phyloP scores from a whole-genome alignment of 2,113 vertebrate genomes.

The Caracal caracal region DNA sequence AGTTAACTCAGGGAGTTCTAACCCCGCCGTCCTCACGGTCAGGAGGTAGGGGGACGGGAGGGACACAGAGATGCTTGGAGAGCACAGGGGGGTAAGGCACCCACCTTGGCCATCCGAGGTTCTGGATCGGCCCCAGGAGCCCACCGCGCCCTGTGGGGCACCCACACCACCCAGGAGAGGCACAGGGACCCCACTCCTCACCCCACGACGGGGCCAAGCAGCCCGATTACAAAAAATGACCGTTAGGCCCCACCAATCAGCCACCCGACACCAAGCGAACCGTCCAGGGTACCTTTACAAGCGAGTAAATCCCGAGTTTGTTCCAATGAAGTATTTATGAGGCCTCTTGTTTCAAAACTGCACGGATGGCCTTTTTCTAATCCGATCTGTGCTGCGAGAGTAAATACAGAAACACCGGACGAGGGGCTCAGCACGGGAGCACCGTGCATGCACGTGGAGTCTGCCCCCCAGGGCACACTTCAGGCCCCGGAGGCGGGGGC shows the following conservation, averaged over 20 bases:
- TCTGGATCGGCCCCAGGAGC: accelerated
- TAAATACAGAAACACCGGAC: accelerated
- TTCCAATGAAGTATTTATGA: neutral
- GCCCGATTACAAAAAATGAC: accelerated
- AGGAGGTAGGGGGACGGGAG: accelerated
- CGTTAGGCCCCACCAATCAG: accelerated
- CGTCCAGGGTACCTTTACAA: neutral
- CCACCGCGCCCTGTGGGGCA: neutral
- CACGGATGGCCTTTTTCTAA: neutral
- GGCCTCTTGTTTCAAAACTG: neutral
- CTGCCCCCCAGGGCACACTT: accelerated
- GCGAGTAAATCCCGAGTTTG: neutral
- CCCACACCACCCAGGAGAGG: accelerated
- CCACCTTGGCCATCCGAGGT: accelerated
- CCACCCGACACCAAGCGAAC: neutral
- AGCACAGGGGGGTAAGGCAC: neutral
- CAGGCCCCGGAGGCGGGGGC: neutral
- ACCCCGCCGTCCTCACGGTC: accelerated
- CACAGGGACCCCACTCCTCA: accelerated
- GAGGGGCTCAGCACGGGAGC: accelerated
- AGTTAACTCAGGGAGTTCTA: neutral
- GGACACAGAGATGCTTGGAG: accelerated
- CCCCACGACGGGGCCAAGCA: accelerated
- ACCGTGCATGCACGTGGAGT: accelerated
- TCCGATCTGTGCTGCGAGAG: neutral